Base-by-base conservation (phyloP, 2,797 vertebrate species). In the Cossypha dichroa region DNA sequence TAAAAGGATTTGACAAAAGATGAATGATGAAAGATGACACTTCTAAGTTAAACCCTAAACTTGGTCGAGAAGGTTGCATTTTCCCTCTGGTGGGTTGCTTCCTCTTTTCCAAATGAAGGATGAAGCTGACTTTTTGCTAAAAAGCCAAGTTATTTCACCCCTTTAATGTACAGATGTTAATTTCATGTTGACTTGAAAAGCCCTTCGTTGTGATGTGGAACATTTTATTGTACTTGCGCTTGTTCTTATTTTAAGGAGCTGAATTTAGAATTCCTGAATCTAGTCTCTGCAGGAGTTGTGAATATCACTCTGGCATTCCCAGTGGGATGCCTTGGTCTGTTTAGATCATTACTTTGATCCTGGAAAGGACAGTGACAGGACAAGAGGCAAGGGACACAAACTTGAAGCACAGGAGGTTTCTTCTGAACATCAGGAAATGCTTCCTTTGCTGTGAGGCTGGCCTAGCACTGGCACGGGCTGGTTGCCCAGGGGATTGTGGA, bases 391-490 rank as follows among this genome's bases (percentile, higher is more conserved):
- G 68, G 41, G 22, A 22, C 20, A 45, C 45, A 49, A 77, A 34
- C 21, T 26, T 38, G 72, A 75, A 80, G 25, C n/a, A 33, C 11
- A 46, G 41, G 45, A 52, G 25, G 11, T 38, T 93, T 72, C 18
- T 59, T 79, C 13, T 62, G 55, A 80, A 18, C 9, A 16, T 51
- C 13, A 58, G 40, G 52, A 74, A 70, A 4, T 3, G 4, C 17
- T 38, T 58, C 18, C 28, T 72, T 36, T 62, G 3, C 40, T 70
- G 43, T 77, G 40, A 70, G 40, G 40, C 28, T 92, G 86, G 25
- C 36, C 0, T 0, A 33, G 56, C 15, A 6, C 46, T 85, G 25
- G 23, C 40, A 43, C 0, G 3, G 48, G 18, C 48, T 66, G 49
- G 9, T 67, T 90, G 41, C 12, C 26, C n/a, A 28, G 23, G 18